These are phyloP conservation scores for Cyprinodon brontotheroides DNA, from an alignment of 2,113 vertebrate species.

Conservation along the genomic window DNA sequence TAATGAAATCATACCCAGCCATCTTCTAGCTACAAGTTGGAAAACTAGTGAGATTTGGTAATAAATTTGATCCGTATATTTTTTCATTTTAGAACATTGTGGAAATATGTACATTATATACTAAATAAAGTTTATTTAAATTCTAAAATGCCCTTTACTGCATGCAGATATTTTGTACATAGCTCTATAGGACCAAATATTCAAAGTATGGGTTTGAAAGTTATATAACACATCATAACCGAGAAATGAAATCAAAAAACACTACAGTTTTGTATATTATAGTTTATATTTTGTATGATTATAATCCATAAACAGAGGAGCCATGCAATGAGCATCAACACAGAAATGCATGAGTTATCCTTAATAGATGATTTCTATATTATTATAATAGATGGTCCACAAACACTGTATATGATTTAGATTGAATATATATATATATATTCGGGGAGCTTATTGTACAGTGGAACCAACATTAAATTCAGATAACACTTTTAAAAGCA, in stretches of 20 bases:
- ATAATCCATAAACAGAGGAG: constrained; percentile 33
- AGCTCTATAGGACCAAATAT: constrained; percentile 37
- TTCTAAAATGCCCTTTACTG: constrained; percentile 52
- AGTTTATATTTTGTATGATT: constrained; percentile 7
- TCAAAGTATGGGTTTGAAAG: constrained; percentile 34
- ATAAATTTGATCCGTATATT: too few species aligned
- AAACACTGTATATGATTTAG: constrained; percentile 33
- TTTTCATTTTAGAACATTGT: not conserved
- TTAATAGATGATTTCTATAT: constrained; percentile 18
- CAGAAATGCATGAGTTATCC: constrained; percentile 41
- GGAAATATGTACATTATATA: constrained; percentile 11
- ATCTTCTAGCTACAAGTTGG: too few species aligned
- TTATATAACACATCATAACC: constrained; percentile 26
- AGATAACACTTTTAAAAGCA: constrained; percentile 41
- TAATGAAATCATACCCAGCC: too few species aligned
- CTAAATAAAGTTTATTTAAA: constrained; percentile 55
- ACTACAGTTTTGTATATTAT: constrained; percentile 24
- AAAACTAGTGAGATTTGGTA: too few species aligned
- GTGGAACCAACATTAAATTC: constrained; percentile 49
- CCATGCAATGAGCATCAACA: constrained; percentile 40
- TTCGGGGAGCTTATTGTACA: constrained; percentile 46
- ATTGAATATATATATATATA: constrained; percentile 1
- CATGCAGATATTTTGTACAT: constrained; percentile 51
- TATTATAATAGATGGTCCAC: constrained; percentile 18
- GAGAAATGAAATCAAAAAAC: constrained; percentile 25